Evolutionary conservation across 1,140 invertebrate species (phyloP).

Genomic region (Calephelis virginiensis): DNA sequence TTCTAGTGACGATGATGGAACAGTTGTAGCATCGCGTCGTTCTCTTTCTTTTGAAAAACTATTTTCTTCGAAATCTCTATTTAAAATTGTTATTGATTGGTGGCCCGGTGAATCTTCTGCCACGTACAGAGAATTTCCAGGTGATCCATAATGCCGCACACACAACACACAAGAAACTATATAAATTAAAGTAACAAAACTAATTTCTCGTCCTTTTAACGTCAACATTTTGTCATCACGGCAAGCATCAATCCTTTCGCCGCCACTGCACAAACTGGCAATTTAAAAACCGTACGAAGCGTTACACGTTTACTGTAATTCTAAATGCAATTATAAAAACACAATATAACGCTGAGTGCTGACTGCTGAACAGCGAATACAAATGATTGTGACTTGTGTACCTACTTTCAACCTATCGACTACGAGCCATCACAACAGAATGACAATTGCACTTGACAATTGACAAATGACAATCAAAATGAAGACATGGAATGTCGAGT

Average conservation of each 20-base stretch:
- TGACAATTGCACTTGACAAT: no score
- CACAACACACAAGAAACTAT: slow-evolving; percentile 49
- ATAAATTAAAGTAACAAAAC: slow-evolving; percentile 48
- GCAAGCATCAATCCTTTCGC: slow-evolving; percentile 32
- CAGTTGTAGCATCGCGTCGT: slow-evolving; percentile 57
- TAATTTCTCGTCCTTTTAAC: slow-evolving; percentile 49
- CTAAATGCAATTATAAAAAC: background rate
- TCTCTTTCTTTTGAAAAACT: slow-evolving; percentile 42
- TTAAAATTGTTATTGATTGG: slow-evolving; percentile 51
- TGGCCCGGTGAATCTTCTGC: slow-evolving; percentile 38
- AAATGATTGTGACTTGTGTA: background rate
- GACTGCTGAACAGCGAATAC: background rate
- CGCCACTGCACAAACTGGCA: background rate
- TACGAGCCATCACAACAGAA: no score
- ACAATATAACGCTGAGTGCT: background rate
- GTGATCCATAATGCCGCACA: slow-evolving; percentile 46
- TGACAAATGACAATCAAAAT: no score
- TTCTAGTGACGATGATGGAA: slow-evolving; percentile 41
- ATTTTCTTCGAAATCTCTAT: slow-evolving; percentile 41
- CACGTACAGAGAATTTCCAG: slow-evolving; percentile 59
- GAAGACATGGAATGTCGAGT: no score
- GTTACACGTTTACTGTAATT: background rate
- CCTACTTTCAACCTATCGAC: background rate
- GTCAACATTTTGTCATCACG: slow-evolving; percentile 73
- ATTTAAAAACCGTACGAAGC: background rate